Evolutionary conservation across 2,797 vertebrate species (phyloP).

Genomic region (Rousettus madagascariensis): DNA sequence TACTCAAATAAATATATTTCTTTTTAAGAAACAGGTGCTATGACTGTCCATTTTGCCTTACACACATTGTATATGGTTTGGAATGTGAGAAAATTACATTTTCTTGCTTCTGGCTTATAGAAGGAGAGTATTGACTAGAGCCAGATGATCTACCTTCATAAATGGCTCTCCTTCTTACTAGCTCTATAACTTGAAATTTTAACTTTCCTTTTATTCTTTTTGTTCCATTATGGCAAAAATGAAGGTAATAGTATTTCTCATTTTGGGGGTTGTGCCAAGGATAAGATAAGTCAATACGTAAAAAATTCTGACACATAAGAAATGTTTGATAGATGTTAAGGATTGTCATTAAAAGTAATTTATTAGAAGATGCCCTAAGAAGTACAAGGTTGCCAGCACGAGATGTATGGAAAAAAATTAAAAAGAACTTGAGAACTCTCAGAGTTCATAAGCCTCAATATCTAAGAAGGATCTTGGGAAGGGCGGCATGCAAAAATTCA

Average conservation of each 20-base stretch:
- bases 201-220: not conserved
- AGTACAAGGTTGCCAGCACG: not conserved
- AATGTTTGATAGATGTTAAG: not conserved
- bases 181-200: not conserved
- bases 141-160: not conserved
- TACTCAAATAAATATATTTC: not conserved
- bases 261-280: not conserved
- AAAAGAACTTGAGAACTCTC: not conserved
- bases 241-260: not conserved
- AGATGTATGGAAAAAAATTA: not conserved
- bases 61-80: not conserved
- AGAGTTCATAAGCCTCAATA: not conserved
- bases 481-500: rapidly evolving
- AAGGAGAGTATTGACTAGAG: not conserved
- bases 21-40: not conserved
- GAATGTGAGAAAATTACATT: not conserved
- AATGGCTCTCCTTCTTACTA: not conserved
- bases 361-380: not conserved
- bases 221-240: not conserved
- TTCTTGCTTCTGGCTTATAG: not conserved
- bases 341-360: not conserved
- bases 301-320: not conserved
- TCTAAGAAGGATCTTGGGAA: not conserved
- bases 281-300: not conserved
- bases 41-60: not conserved